Base-by-base conservation (phyloP, 92 coral and sea anemone species). In the Ricordea florida region DNA sequence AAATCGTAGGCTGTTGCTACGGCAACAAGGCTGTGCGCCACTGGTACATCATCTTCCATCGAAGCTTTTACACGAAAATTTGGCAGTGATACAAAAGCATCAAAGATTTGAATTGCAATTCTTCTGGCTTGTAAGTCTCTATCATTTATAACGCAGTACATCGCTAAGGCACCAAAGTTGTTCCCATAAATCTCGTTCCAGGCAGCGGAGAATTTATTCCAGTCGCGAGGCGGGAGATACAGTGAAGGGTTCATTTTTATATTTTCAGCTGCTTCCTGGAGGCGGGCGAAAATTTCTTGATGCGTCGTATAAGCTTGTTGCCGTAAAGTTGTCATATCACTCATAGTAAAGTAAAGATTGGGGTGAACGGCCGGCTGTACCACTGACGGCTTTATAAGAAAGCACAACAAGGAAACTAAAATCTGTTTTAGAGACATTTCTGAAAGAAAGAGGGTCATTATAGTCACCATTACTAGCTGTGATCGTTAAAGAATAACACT, bases 161-260 rank as follows among this genome's bases (percentile, higher is more conserved):
- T 59, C 5, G 97, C 85, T 6, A 91, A 67, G 0, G 73, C 56
- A 14, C 76, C 59, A 25, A 87, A 65, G 40, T 68, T 58, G 55
- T 87, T 87, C 0, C 97, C 93, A 66, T 74, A 87, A 6, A 52
- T 40, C 41, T 78, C 97, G 65, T 90, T 90, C 97, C 97, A 90
- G 9, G 43, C 34, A 32, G 76, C 25, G 7, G 85, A 33, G 57
- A 87, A 91, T 24, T 51, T 49, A 2, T 42, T 51, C 82, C 84
- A 84, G 14, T 57, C 57, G 4, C 55, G 37, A 10, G 93, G 88
- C 36, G 93, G 97, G 18, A 71, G 57, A 30, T 62, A 59, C 2
- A 3, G 3, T n/a, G 29, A 24, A 1, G 81, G 66, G 16, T 51
- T 2, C 25, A 38, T 7, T 6, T 76, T 78, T 24, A 90, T 56